Evolutionary conservation across 1,140 invertebrate genomes (phyloP).

Genomic region (Ladona fulva): DNA sequence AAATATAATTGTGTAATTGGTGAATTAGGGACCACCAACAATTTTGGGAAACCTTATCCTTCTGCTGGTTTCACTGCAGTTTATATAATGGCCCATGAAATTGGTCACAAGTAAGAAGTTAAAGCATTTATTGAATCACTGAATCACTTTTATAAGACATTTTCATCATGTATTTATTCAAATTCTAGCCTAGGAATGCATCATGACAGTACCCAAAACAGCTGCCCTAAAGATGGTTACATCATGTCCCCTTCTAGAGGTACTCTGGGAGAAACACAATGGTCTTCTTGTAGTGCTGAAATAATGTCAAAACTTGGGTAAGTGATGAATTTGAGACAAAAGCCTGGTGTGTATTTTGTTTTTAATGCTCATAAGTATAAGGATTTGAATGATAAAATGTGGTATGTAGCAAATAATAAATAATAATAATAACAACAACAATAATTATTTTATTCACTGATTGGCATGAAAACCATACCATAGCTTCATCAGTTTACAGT

Average conservation of each 20-base stretch:
- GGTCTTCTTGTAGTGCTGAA: constrained; percentile 67
- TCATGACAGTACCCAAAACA: constrained; percentile 67
- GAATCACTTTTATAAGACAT: background rate
- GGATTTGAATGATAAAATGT: too few species aligned
- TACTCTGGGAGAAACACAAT: constrained; percentile 66
- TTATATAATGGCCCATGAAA: constrained; percentile 78
- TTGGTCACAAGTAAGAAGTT: constrained; percentile 68
- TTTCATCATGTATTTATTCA: constrained; percentile 25
- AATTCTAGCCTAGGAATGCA: constrained; percentile 78
- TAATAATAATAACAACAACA: too few species aligned
- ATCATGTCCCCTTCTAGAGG: constrained; percentile 82
- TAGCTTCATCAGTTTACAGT: too few species aligned
- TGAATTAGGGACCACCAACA: constrained; percentile 63
- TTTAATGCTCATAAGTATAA: too few species aligned
- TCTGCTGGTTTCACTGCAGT: constrained; percentile 72
- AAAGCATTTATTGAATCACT: background rate
- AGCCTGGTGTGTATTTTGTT: too few species aligned
- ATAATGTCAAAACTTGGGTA: constrained; percentile 34
- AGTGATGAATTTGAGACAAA: too few species aligned
- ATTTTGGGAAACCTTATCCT: constrained; percentile 63
- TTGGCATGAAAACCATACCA: too few species aligned
- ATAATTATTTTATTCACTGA: too few species aligned
- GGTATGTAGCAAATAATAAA: too few species aligned
- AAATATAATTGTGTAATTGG: constrained; percentile 73
- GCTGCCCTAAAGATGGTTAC: constrained; percentile 66